These are phyloP conservation scores for Stegodyphus dumicola DNA, from an alignment of 1,140 invertebrate genomes.

Conservation along the genomic window DNA sequence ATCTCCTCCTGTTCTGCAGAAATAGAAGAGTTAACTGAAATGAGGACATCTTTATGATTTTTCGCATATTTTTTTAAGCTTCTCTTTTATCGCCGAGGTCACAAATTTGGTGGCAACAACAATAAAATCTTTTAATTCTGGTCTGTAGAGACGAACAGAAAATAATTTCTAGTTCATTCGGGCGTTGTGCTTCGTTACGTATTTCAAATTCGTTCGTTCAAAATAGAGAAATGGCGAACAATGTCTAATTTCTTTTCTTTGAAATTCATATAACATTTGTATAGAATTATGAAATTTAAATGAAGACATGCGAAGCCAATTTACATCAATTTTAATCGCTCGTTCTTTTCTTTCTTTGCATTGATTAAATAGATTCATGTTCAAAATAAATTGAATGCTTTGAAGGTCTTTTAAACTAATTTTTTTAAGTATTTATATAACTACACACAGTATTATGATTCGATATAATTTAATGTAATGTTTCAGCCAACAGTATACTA, in stretches of 20 bases:
- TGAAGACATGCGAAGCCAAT: too few species aligned
- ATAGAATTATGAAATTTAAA: too few species aligned
- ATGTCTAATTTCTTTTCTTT: too few species aligned
- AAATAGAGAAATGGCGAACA: background rate
- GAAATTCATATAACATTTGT: too few species aligned
- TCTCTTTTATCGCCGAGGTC: background rate
- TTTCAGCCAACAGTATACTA: too few species aligned
- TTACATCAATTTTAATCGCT: too few species aligned
- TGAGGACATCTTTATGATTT: slow-evolving; percentile 20
- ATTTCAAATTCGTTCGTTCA: background rate
- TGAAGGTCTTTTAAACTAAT: background rate
- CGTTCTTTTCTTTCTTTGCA: too few species aligned
- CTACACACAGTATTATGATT: background rate
- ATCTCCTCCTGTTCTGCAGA: background rate
- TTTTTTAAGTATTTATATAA: background rate
- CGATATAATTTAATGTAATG: background rate
- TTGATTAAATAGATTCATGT: too few species aligned
- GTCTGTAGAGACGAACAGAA: too few species aligned
- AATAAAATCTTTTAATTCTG: too few species aligned
- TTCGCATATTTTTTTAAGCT: background rate
- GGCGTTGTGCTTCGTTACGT: background rate
- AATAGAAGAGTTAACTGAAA: slow-evolving; percentile 16
- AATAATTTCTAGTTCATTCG: background rate
- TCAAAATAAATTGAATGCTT: too few species aligned
- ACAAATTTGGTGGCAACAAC: too few species aligned